Conservation (phyloP, 2,888 invertebrate species). For the Ferrisia virgata region DNA sequence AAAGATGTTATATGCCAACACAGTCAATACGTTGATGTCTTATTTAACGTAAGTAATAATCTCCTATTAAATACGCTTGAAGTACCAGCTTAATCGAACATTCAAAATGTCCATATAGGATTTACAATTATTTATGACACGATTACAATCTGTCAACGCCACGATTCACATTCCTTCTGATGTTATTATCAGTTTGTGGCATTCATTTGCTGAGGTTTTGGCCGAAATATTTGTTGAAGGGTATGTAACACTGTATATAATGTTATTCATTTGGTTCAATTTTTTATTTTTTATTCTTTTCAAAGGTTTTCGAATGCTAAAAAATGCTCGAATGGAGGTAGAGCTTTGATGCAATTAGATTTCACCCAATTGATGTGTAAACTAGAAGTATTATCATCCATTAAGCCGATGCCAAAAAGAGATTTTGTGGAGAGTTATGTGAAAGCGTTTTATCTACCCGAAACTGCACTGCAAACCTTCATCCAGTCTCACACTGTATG, state of each 20-base stretch:
- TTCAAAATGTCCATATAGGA: no score
- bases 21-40: slow-evolving; percentile 74
- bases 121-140: slow-evolving; percentile 73
- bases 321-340: slow-evolving; percentile 92
- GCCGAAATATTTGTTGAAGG: slow-evolving; percentile 90
- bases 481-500: slow-evolving; percentile 72
- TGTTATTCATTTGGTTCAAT: no score
- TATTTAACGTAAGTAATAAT: slow-evolving; percentile 47
- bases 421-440: slow-evolving; percentile 92
- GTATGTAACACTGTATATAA: slow-evolving; percentile 59
- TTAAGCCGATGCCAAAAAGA: slow-evolving; percentile 81
- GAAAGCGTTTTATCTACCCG: slow-evolving; percentile 92
- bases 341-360: slow-evolving; percentile 96
- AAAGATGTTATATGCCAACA: slow-evolving; percentile 94
- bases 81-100: no score
- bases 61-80: no score
- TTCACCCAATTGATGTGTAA: slow-evolving; percentile 91
- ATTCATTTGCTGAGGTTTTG: slow-evolving; percentile 78
- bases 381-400: slow-evolving; percentile 77
- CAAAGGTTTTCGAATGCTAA: slow-evolving; percentile 77
- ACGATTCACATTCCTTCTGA: slow-evolving; percentile 69
- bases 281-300: slow-evolving; percentile 47
- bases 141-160: slow-evolving; percentile 69
- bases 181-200: slow-evolving; percentile 75
- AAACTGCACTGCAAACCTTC: slow-evolving; percentile 84